phyloP scores from a whole-genome alignment of 2,888 invertebrate genomes.

The Lasioglossum calceatum region DNA sequence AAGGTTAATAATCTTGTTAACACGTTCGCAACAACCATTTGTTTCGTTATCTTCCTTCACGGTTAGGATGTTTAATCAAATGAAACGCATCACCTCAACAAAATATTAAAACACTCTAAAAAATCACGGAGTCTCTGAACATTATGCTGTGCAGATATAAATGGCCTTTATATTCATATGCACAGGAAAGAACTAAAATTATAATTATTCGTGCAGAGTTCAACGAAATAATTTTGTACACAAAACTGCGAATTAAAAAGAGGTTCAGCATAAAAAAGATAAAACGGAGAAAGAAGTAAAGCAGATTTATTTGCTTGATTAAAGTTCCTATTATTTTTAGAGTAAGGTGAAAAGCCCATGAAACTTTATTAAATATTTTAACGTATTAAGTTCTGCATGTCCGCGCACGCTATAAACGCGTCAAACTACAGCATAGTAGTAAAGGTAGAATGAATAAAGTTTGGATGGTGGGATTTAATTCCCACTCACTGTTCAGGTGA shows the following conservation, averaged over 20 bases:
- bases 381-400: neutral
- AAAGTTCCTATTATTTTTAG: neutral
- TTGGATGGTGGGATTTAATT: conserved; percentile 2
- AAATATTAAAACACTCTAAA: too few relatives aligned
- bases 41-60: too few relatives aligned
- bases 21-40: too few relatives aligned
- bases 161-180: neutral
- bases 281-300: neutral
- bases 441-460: neutral
- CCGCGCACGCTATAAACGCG: neutral
- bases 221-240: neutral
- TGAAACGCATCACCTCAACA: too few relatives aligned
- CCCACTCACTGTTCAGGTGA: neutral
- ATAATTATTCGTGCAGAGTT: neutral
- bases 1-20: too few relatives aligned
- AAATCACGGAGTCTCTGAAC: too few relatives aligned
- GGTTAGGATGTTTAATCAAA: too few relatives aligned
- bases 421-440: neutral
- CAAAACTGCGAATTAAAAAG: neutral
- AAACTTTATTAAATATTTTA: conserved; percentile 11
- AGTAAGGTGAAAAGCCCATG: neutral
- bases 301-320: too few relatives aligned
- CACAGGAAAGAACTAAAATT: neutral
- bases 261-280: neutral
- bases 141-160: neutral